A percentile compares a stretch with the other conserved stretches of the same genome.
Conservation (phyloP, 2,888 invertebrate species). For the Cantharis rustica region DNA sequence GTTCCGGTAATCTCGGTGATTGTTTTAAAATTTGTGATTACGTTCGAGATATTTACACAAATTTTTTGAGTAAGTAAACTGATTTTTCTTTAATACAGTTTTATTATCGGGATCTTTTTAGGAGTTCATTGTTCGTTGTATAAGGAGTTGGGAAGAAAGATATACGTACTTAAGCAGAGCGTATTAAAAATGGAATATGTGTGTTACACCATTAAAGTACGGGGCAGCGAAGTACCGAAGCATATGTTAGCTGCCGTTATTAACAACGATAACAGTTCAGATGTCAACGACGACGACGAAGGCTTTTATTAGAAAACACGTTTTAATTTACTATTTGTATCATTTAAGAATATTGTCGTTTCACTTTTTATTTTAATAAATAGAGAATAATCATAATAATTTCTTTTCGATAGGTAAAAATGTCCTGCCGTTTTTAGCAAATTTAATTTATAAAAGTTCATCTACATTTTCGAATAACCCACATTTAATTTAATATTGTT, state of each 20-base stretch:
- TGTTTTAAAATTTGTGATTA: slow-evolving; percentile 74
- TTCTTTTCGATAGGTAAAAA: no score
- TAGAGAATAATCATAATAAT: background rate
- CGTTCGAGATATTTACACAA: slow-evolving; percentile 69
- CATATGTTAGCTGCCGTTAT: slow-evolving; percentile 66
- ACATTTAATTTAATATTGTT: no score
- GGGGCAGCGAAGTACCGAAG: slow-evolving; percentile 80
- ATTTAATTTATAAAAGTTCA: no score
- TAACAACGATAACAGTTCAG: slow-evolving; percentile 43
- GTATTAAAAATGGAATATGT: slow-evolving; percentile 83
- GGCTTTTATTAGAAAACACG: slow-evolving; percentile 43
- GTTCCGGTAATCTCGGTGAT: slow-evolving; percentile 72
- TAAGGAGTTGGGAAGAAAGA: slow-evolving; percentile 73
- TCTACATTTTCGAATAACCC: no score
- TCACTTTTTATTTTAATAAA: background rate
- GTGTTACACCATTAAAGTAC: slow-evolving; percentile 78
- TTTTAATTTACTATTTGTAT: background rate
- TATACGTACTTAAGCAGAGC: slow-evolving; percentile 73
- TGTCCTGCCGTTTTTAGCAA: no score
- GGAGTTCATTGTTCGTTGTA: slow-evolving; percentile 58
- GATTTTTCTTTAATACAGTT: background rate
- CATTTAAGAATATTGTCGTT: background rate
- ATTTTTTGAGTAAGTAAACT: slow-evolving; percentile 62
- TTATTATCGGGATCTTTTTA: slow-evolving; percentile 39
- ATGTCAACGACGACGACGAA: slow-evolving; percentile 45